Evolutionary conservation across 2,797 vertebrate species (phyloP).

Genomic region (Siniperca scherzeri): DNA sequence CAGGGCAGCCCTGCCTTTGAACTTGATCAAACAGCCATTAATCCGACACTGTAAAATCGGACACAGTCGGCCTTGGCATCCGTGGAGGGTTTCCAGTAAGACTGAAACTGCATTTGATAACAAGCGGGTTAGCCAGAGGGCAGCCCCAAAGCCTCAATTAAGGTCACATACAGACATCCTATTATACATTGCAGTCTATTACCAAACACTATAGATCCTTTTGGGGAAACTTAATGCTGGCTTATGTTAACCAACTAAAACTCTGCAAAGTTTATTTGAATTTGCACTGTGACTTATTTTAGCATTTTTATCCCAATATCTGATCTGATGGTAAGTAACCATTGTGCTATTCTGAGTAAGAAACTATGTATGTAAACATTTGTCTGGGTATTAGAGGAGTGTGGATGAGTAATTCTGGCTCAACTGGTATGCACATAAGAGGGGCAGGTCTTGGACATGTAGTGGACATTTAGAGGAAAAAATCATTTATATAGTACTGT

Average conservation of each 20-base stretch:
- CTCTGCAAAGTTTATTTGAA: constrained; percentile 2
- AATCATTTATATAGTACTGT: background rate
- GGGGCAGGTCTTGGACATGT: background rate
- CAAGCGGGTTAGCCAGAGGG: constrained; percentile 71
- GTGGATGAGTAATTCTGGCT: background rate
- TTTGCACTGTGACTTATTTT: constrained; percentile 1
- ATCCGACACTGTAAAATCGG: constrained; percentile 72
- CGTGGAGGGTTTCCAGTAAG: constrained; percentile 76
- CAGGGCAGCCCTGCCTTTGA: constrained; percentile 74
- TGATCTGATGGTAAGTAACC: background rate
- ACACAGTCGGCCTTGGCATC: constrained; percentile 74
- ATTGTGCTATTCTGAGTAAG: background rate
- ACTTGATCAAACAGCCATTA: constrained; percentile 81
- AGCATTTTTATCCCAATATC: background rate
- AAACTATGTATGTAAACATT: background rate
- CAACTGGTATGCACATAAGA: background rate
- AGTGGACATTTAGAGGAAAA: background rate
- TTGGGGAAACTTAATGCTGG: constrained; percentile 36
- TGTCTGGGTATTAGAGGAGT: background rate
- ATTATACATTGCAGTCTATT: constrained; percentile 60
- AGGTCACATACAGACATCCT: constrained; percentile 67
- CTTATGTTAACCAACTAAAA: constrained; percentile 22
- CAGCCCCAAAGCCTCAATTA: constrained; percentile 74
- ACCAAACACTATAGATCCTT: constrained; percentile 52
- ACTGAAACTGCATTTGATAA: constrained; percentile 79